Evolutionary conservation across 37 sponge, comb jelly and placozoan genomes (phyloP).

Genomic region (Oscarella lobularis): DNA sequence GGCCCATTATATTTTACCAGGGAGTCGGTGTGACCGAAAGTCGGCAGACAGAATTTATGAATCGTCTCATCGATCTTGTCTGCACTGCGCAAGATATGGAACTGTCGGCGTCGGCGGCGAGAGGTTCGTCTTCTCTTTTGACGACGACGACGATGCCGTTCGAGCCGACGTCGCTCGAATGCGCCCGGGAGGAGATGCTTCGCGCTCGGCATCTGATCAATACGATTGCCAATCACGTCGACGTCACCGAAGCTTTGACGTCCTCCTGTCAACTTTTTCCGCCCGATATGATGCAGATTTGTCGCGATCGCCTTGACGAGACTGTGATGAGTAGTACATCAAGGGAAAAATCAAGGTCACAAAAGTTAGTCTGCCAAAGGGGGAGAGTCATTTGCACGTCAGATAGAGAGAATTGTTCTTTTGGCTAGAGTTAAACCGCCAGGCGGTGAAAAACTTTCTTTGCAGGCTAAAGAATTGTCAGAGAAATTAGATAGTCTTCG

Average conservation of each 20-base stretch:
- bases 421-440: background rate
- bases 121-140: no score
- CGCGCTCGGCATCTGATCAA: background rate
- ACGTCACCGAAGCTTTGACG: background rate
- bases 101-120: background rate
- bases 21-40: background rate
- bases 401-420: background rate
- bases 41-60: background rate
- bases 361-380: background rate
- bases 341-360: background rate
- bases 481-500: background rate
- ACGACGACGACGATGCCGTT: no score
- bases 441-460: background rate
- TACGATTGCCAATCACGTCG: background rate
- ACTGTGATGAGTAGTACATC: background rate
- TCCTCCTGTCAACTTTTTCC: background rate
- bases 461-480: background rate
- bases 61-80: background rate
- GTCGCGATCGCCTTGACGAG: background rate
- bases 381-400: background rate
- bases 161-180: background rate
- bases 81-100: background rate
- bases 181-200: background rate
- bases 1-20: background rate
- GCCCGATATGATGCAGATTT: background rate